Base-by-base conservation (phyloP, 2,888 invertebrate genomes). In the Melanotus villosus region DNA sequence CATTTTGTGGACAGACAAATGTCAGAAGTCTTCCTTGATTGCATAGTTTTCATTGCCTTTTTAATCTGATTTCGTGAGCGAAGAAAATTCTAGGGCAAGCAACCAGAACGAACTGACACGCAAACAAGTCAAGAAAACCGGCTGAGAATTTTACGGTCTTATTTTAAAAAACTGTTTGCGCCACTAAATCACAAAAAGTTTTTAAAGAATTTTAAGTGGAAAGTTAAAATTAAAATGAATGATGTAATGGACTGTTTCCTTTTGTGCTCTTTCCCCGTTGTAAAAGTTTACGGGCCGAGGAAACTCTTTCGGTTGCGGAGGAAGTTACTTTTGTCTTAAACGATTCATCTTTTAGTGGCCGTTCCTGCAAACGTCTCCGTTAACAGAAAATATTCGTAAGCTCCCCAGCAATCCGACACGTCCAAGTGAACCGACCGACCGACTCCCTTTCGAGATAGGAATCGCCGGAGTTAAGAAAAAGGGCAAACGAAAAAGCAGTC, bases 221-320 rank as follows among this genome's bases (percentile, higher is more conserved):
- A 76, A 75, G 75, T 76, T 75, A 65, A 74, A 74, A 75, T 76
- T 76, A 76, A 76, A 76, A 75, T 70, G 72, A 73, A 71, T 73
- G 72, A 74, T 68, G 65, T 65, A 71, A 73, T 69, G 66, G 70
- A 72, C 73, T 70, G 65, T 70, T 73, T 68, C 64, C 68, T 68
- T 64, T 67, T 67, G 54, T 65, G 56, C 32, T 45, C 56, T n/a
- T n/a, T 34, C 54, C 19, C 62, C 54, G 65, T 69, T 68, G 56
- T 68, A 38, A 60, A 67, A 62, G 43, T 67, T 67, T 56, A 21
- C 56, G n/a, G 45, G 32, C 32, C 14, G 34, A 60, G 47, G 57
- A 50, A 68, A 68, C 56, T 62, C 58, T 60, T 52, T 63, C 41
- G 41, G 32, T 30, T 36, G 36, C 19, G 18, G n/a, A 63, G 57